These are phyloP conservation scores for Ciconia boyciana DNA, from an alignment of 2,113 vertebrate genomes.

Conservation along the genomic window DNA sequence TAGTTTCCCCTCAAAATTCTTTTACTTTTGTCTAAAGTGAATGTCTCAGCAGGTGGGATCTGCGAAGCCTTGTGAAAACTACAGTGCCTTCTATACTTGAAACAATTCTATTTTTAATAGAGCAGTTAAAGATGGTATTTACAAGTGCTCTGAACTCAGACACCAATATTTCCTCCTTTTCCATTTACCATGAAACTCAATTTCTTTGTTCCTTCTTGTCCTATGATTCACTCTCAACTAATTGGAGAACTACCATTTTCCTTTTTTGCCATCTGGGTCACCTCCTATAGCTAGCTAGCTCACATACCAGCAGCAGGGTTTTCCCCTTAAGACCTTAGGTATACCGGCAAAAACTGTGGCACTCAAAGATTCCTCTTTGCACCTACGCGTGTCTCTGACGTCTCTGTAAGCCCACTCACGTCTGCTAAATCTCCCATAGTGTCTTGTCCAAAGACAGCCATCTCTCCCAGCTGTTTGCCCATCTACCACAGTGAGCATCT, in stretches of 20 bases:
- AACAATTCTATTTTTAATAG: not conserved
- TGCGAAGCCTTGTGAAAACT: not conserved
- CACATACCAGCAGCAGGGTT: not conserved
- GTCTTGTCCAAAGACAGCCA: not conserved
- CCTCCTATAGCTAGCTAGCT: not conserved
- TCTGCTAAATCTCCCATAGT: not conserved
- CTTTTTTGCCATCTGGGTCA: not conserved
- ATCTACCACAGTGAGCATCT: not conserved
- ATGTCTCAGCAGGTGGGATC: not conserved
- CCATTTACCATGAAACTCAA: not conserved
- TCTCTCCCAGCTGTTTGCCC: not conserved
- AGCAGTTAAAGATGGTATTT: not conserved
- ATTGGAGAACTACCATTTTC: not conserved
- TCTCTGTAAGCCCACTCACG: not conserved
- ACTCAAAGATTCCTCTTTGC: not conserved
- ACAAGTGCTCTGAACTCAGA: not conserved
- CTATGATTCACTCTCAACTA: not conserved
- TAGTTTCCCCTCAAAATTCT: not conserved
- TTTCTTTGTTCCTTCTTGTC: not conserved
- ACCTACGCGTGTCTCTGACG: rapidly evolving
- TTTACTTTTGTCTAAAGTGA: not conserved
- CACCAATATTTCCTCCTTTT: not conserved
- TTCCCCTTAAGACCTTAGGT: not conserved
- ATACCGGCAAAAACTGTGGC: not conserved
- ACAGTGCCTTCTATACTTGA: not conserved